Conservation (phyloP, 2,113 vertebrate species). For the Entomyzon cyanotis region DNA sequence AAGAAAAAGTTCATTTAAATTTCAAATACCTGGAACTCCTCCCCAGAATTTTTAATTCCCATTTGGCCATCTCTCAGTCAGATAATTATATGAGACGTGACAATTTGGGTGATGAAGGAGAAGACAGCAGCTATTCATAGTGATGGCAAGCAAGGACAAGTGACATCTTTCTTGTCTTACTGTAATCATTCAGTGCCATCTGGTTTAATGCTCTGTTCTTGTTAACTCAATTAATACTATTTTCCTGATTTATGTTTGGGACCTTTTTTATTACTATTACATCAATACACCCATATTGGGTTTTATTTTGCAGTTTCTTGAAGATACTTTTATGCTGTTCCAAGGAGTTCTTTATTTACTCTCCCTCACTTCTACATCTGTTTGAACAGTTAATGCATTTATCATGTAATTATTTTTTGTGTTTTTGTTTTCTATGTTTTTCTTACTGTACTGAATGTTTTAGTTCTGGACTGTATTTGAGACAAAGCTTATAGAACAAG, state of each 20-base stretch:
- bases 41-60: neutral
- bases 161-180: neutral
- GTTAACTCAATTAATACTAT: neutral
- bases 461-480: neutral
- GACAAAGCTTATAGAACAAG: neutral
- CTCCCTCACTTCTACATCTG: neutral
- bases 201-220: neutral
- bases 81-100: neutral
- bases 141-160: neutral
- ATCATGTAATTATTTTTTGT: neutral
- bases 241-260: neutral
- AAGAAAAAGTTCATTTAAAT: neutral
- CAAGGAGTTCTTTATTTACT: neutral
- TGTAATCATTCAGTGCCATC: neutral
- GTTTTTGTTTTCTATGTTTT: neutral
- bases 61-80: neutral
- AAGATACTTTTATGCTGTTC: neutral
- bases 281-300: neutral
- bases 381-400: neutral
- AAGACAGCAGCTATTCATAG: neutral
- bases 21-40: neutral
- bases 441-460: neutral
- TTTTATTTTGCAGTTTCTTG: neutral
- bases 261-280: neutral
- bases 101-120: neutral